Percentiles rank a stretch among this genome's conserved stretches.
Conservation (phyloP, 2,113 vertebrate species). For the Psilopogon haemacephalus region DNA sequence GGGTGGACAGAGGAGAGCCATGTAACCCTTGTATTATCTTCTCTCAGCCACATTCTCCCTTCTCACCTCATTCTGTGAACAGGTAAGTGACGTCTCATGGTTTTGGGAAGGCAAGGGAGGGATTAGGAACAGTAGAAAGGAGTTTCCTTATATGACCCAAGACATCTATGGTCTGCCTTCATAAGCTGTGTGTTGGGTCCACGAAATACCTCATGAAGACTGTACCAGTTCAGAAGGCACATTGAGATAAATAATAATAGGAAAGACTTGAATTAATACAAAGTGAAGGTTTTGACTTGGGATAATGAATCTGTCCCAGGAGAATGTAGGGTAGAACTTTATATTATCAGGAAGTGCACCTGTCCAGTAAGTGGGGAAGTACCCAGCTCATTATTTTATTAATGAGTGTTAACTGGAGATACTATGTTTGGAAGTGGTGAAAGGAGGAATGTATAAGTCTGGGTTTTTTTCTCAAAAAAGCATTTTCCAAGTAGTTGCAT, state of each 20-base stretch:
- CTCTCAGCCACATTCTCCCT: not conserved
- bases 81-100: rapidly evolving
- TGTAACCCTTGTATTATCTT: not conserved
- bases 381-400: not conserved
- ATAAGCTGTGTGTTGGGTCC: not conserved
- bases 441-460: not conserved
- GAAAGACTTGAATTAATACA: not conserved
- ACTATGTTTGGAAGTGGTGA: not conserved
- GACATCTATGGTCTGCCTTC: not conserved
- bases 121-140: not conserved
- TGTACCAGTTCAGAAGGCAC: too few species aligned
- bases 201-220: not conserved
- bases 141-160: too few species aligned
- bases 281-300: not conserved
- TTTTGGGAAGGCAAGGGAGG: not conserved
- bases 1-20: not conserved
- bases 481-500: not conserved
- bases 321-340: not conserved
- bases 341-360: not conserved
- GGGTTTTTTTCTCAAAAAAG: not conserved
- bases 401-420: not conserved
- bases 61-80: not conserved
- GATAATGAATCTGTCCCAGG: not conserved
- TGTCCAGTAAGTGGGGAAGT: not conserved
- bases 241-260: not conserved